phyloP scores from a whole-genome alignment of 2,113 vertebrate species.

The Neodontobutis hainanensis region DNA sequence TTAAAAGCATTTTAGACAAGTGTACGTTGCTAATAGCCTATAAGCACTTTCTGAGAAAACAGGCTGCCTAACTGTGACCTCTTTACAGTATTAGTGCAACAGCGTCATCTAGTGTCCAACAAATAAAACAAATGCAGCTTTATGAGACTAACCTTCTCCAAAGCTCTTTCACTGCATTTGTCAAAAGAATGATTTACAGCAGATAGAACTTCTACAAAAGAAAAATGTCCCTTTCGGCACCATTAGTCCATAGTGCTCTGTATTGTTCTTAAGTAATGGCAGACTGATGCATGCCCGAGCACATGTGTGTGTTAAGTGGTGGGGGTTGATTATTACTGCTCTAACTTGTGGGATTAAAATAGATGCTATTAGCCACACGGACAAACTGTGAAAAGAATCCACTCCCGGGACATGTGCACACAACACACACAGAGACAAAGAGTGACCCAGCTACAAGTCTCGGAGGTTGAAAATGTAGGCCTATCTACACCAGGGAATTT shows the following conservation, averaged over 20 bases:
- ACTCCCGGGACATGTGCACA: conserved; percentile 47
- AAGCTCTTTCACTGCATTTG: background rate
- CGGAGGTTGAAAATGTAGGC: conserved; percentile 49
- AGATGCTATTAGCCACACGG: conserved; percentile 51
- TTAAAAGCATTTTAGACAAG: too few relatives aligned
- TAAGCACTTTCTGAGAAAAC: background rate
- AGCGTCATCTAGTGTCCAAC: conserved; percentile 73
- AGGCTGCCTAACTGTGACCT: background rate
- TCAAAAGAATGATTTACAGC: background rate
- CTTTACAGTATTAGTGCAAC: conserved; percentile 57
- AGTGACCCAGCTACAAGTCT: conserved; percentile 49
- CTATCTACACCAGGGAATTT: conserved; percentile 63
- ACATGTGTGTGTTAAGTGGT: background rate
- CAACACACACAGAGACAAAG: conserved; percentile 27
- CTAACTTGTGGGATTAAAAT: conserved; percentile 53
- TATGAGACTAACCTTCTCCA: background rate
- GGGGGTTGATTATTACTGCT: conserved; percentile 27
- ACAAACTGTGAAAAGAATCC: conserved; percentile 59
- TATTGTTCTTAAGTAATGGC: conserved; percentile 4
- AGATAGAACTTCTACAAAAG: background rate
- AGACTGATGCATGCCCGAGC: background rate
- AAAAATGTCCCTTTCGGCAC: conserved; percentile 2
- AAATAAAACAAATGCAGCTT: background rate
- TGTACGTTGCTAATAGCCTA: too few relatives aligned
- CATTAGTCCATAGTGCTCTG: background rate